Base-by-base conservation (phyloP, 2,888 invertebrate genomes). In the Zygothrica quintamaculata region DNA sequence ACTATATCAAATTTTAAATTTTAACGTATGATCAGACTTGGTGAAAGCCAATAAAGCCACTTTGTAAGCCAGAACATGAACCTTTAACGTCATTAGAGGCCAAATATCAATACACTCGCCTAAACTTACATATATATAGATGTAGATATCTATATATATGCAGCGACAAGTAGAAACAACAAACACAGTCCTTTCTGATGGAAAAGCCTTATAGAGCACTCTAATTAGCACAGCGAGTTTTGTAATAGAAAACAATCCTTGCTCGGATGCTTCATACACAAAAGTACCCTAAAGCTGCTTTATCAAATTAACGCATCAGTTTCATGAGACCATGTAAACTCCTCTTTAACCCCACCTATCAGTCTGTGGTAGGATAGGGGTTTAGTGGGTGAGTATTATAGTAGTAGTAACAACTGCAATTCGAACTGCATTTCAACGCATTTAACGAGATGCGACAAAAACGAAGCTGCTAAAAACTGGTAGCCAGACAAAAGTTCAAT, bases 271-370 rank as follows among this genome's bases (percentile, higher is more conserved):
- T 59, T 16, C 42, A 57, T 74, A 56, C 66, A 52, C 74, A 64
- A 58, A 74, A 74, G 74, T 70, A 61, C 73, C 77, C 77, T 69
- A 73, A 77, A 76, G 77, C 74, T 74, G 65, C 74, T 76, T 77
- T 77, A 76, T 77, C 76, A 66, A 76, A 76, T 76, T 77, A 70
- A 74, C 74, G 69, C 77, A 77, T 74, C 73, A 69, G 69, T 77
- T 77, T 72, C 67, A 64, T 39, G 59, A 66, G 66, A 52, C 61
- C 71, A 42, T 57, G 50, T 60, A 68, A 43, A 48, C 50, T 22
- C n/a, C n/a, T n/a, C n/a, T n/a, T n/a, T n/a, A n/a, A n/a, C 0
- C 16, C 2, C 7, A 1, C 11, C 13, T 18, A 4, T 3, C 18
- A 18, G n/a, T n/a, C n/a, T n/a, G n/a, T n/a, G n/a, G n/a, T n/a